phyloP scores from a whole-genome alignment of 2,797 vertebrate genomes.

The Simalia tracyae region DNA sequence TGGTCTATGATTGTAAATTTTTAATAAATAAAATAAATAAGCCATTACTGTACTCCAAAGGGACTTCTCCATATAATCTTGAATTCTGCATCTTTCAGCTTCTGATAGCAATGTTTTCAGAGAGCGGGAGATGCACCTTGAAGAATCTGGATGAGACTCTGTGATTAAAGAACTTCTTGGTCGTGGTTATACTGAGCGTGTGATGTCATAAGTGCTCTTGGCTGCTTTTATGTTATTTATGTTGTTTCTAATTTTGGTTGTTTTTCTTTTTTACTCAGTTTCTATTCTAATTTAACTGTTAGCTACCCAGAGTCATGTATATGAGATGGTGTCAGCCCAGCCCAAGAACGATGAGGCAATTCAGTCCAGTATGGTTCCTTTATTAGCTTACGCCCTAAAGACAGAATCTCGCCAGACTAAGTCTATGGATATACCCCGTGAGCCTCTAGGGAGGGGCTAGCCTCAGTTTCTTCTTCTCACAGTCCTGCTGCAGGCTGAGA shows the following conservation, averaged over 20 bases:
- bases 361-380: too few species aligned
- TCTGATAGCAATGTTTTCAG: not conserved
- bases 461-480: too few species aligned
- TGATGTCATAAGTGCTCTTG: not conserved
- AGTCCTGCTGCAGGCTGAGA: too few species aligned
- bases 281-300: not conserved
- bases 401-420: too few species aligned
- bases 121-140: not conserved
- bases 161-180: not conserved
- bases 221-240: not conserved
- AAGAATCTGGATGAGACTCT: not conserved
- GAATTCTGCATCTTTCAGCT: not conserved
- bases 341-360: too few species aligned
- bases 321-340: not conserved
- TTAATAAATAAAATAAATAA: not conserved
- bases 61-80: not conserved
- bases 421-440: too few species aligned
- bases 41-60: not conserved
- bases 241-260: not conserved
- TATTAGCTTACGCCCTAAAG: too few species aligned
- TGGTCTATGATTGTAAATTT: not conserved
- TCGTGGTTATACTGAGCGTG: not conserved
- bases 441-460: too few species aligned
- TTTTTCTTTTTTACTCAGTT: not conserved
- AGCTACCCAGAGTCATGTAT: not conserved